Evolutionary conservation across 2,888 invertebrate genomes (phyloP).

Genomic region (Molanna angustata): DNA sequence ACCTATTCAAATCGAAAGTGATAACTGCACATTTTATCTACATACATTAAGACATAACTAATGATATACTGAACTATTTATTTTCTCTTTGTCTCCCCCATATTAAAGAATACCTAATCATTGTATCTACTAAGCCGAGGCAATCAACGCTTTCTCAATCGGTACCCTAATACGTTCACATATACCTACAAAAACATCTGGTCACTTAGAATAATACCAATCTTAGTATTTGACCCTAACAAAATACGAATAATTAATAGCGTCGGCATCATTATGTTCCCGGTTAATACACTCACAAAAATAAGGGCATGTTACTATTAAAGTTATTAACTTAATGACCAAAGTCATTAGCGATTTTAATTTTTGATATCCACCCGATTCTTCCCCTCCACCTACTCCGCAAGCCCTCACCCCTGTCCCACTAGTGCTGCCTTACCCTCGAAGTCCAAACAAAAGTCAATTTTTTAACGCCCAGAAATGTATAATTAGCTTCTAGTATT

Average conservation of each 20-base stretch:
- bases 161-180: too few species aligned
- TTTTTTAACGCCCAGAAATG: slow-evolving; percentile 29
- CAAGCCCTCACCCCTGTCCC: slow-evolving; percentile 4
- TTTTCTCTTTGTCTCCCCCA: too few species aligned
- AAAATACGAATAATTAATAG: slow-evolving; percentile 29
- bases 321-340: slow-evolving; percentile 59
- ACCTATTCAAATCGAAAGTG: too few species aligned
- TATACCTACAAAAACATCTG: too few species aligned
- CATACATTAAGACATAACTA: too few species aligned
- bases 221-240: background rate
- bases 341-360: slow-evolving; percentile 58
- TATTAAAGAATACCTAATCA: too few species aligned
- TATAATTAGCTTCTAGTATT: slow-evolving; percentile 31
- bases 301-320: slow-evolving; percentile 53
- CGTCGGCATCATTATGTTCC: slow-evolving; percentile 30
- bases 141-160: too few species aligned
- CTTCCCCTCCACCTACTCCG: slow-evolving; percentile 8
- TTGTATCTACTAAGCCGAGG: too few species aligned
- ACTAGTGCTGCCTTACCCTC: background rate
- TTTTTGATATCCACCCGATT: slow-evolving; percentile 37
- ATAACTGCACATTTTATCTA: too few species aligned
- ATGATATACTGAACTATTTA: too few species aligned
- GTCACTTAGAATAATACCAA: background rate
- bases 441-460: slow-evolving; percentile 20
- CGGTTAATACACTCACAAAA: slow-evolving; percentile 29